phyloP scores from a whole-genome alignment of 2,797 vertebrate genomes.

The Poecilia wingei region DNA sequence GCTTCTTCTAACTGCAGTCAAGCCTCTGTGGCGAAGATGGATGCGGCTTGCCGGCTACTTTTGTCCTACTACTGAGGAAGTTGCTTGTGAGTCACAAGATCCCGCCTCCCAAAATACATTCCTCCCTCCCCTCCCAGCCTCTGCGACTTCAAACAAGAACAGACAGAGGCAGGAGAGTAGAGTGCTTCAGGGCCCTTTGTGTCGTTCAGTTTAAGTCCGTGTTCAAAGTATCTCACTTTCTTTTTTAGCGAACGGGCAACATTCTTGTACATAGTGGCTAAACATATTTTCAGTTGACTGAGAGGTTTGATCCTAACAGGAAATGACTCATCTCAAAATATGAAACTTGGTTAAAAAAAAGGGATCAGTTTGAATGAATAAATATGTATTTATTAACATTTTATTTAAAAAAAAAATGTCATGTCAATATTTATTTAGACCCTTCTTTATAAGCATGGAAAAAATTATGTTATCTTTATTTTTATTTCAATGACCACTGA shows the following conservation, averaged over 20 bases:
- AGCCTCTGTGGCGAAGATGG: constrained; percentile 57
- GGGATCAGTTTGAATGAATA: neutral
- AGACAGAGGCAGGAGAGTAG: constrained; percentile 24
- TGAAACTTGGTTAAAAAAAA: neutral
- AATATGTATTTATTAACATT: neutral
- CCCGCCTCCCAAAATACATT: constrained; percentile 73
- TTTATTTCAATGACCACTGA: neutral
- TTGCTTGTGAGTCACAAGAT: constrained; percentile 82
- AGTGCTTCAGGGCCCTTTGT: constrained; percentile 23
- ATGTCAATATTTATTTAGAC: neutral
- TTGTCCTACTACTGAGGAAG: constrained; percentile 82
- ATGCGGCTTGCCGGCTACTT: constrained; percentile 76
- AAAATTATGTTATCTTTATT: neutral
- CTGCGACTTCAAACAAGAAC: constrained; percentile 55
- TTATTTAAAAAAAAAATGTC: neutral
- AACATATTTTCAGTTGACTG: neutral
- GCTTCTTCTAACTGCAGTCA: constrained; percentile 57
- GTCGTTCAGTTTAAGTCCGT: neutral
- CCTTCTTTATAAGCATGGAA: neutral
- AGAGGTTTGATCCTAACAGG: neutral
- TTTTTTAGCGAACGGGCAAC: neutral
- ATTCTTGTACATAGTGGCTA: neutral
- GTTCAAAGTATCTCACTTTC: neutral
- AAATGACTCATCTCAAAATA: neutral
- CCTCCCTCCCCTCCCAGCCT: constrained; percentile 49